Base-by-base conservation (phyloP, 2,797 vertebrate genomes). In the Tokudaia tokunoshimensis region DNA sequence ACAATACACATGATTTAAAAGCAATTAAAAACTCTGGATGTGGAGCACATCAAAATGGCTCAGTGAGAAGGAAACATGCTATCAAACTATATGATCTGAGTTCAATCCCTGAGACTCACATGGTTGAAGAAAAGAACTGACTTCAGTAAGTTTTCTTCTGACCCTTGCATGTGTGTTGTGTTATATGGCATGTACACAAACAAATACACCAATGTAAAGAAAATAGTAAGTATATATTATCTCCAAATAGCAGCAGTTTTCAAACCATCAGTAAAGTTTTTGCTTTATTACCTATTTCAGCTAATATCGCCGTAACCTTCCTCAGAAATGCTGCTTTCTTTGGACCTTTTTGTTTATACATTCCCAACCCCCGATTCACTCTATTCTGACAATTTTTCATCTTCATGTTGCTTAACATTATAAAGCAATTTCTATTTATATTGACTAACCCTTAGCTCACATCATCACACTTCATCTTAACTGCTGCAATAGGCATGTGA, bases 361-460 rank as follows among this genome's bases (percentile, higher is more conserved):
- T 5, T 74, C 14, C 3, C 5, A 47, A 84, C 13, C 10, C n/a
- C 8, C 57, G 76, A 83, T 17, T 81, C 75, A 84, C 7, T 44
- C 24, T 78, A 22, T 63, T 80, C 37, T 94, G 57, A 67, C 76
- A 84, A 17, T 4, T 1, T 44, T 85, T 78, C 9, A 2, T 29
- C 79, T 88, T 72, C 81, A 95, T 31, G 29, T 81, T 6, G 20
- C 22, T 70, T 84, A 24, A 86, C 47, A 89, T 92, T 75, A 80
- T 91, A 34, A 31, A 89, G 47, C 26, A 82, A 61, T 92, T 93
- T 72, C 24, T 41, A 82, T 90, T 82, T 59, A 19, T 11, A 50
- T 85, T 74, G 5, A 34, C 13, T 83, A 57, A 78, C 17, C 6
- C 17, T 96, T 70, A 20, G 1, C 44, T 85, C 74, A 91, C 0